phyloP scores from a whole-genome alignment of 2,113 vertebrate species.

The Aramus guarauna region DNA sequence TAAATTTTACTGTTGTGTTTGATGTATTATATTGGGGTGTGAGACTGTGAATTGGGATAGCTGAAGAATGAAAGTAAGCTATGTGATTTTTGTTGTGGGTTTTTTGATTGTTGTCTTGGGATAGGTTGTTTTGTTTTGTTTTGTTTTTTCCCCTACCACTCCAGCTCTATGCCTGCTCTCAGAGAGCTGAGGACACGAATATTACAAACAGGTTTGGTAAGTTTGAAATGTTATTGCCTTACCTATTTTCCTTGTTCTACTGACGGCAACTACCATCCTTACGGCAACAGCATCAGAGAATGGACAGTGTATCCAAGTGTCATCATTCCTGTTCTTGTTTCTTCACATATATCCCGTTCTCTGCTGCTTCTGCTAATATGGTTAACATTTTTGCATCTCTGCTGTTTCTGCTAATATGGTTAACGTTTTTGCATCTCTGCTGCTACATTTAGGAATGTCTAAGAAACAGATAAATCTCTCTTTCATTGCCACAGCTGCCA shows the following conservation, averaged over 20 bases:
- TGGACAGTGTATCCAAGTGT: neutral
- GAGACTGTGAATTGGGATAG: neutral
- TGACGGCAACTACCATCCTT: neutral
- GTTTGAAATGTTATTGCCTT: neutral
- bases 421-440: neutral
- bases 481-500: neutral
- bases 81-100: rapidly evolving
- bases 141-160: neutral
- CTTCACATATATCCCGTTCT: neutral
- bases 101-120: neutral
- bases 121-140: neutral
- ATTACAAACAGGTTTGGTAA: neutral
- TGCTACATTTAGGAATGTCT: neutral
- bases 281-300: neutral
- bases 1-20: neutral
- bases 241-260: neutral
- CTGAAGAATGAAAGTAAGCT: neutral
- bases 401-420: neutral
- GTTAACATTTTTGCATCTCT: neutral
- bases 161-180: neutral
- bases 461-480: neutral
- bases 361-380: neutral
- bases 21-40: neutral
- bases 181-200: neutral
- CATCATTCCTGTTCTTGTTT: neutral